Evolutionary conservation across 2,113 vertebrate genomes (phyloP), one percentile per base, ranked within the genome.

Genomic region (Entosphenus tridentatus): DNA sequence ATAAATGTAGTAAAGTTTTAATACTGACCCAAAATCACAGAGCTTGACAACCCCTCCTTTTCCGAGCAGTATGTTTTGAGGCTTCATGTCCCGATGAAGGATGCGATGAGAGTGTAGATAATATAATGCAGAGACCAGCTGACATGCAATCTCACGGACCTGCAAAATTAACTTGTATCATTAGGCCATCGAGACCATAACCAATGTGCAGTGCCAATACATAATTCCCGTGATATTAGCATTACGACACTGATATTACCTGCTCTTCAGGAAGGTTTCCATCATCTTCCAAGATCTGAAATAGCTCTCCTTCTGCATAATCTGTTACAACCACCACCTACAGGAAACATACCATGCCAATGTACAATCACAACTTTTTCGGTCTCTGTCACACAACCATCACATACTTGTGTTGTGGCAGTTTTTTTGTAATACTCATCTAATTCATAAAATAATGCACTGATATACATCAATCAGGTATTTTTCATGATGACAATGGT

Each of bases 271-370:
- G 83, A 75, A 96, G 79, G 56, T 74, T 83, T 2, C 88, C 86
- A 68, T 95, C 93, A 21, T 96, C 90, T 76, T 91, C 86, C 69
- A 98, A 78, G 72, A 96, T 87, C 78, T 95, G 89, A 76, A 91
- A 96, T 70, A 98, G 81, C 71, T 96, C 88, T 9, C 93, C 92
- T 70, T 96, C 92, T 54, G 87, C 90, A 2, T 89, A 95, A 71
- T 98, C 93, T 2, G 89, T 96, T 72, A 96, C 92, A 71, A 96
- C 85, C 69, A 95, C 90, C 69, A 98, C 87, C 92, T 98, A 75
- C 65, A 68, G 69, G 12, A 73, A 39, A 39, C 39, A 39, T 7
- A 39, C 39, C 39, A 39, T 39, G 39, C 39, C 39, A 39, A 39
- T 39, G 39, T 39, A 39, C 39, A 39, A 39, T 39, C 39, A 7